Conservation (phyloP, 2,888 invertebrate genomes). For the Tachystola acroxantha region DNA sequence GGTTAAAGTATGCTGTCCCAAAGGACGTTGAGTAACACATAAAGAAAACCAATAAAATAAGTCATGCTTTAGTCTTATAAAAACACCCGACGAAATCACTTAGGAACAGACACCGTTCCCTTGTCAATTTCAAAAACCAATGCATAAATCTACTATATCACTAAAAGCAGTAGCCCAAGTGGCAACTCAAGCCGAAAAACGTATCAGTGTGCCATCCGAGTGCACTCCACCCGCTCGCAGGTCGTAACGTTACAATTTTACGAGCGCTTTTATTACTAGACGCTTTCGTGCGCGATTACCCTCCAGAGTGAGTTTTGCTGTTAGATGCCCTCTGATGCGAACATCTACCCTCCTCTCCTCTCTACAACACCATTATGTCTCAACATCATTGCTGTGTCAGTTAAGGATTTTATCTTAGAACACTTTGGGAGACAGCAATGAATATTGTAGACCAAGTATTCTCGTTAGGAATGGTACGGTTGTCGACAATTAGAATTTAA, state of each 20-base stretch:
- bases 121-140: slow-evolving; percentile 45
- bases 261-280: slow-evolving; percentile 75
- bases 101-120: slow-evolving; percentile 10
- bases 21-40: too few species aligned
- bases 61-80: too few species aligned
- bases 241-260: slow-evolving; percentile 76
- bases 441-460: slow-evolving; percentile 10
- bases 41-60: too few species aligned
- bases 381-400: slow-evolving; percentile 39
- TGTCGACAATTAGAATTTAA: slow-evolving; percentile 73
- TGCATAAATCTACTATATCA: slow-evolving; percentile 55
- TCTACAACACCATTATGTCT: slow-evolving; percentile 25
- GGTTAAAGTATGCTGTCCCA: too few species aligned
- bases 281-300: slow-evolving; percentile 78
- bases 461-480: slow-evolving; percentile 32
- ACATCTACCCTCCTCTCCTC: slow-evolving; percentile 34
- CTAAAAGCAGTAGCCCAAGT: slow-evolving; percentile 30
- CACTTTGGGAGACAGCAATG: slow-evolving; percentile 25
- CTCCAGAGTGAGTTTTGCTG: slow-evolving; percentile 77
- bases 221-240: slow-evolving; percentile 67
- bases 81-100: slow-evolving; percentile 6
- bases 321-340: slow-evolving; percentile 57
- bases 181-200: slow-evolving; percentile 57
- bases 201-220: slow-evolving; percentile 69
- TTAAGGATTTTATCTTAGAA: not conserved